Percentiles rank a stretch among this genome's conserved stretches.
Conservation (phyloP, 1,140 invertebrate genomes). For the Frieseomelitta varia region DNA sequence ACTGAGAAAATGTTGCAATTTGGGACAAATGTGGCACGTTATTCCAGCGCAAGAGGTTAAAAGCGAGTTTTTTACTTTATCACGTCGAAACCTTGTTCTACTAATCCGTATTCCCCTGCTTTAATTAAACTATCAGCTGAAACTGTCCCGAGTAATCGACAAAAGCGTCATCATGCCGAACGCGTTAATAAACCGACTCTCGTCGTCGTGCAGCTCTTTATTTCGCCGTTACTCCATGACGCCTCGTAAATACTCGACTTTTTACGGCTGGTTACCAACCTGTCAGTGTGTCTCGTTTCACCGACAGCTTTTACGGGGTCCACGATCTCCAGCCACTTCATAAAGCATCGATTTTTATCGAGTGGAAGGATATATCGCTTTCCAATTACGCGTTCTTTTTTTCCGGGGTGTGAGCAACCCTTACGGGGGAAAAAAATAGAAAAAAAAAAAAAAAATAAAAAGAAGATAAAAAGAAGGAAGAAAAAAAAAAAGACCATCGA, state of each 20-base stretch:
- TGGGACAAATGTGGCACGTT: too few relatives aligned
- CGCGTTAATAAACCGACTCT: not conserved
- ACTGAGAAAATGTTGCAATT: too few relatives aligned
- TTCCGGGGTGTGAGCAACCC: conserved; percentile 37
- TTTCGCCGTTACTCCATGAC: not conserved
- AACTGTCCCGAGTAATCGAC: not conserved
- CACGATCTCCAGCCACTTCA: conserved; percentile 46
- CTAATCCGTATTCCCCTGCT: not conserved
- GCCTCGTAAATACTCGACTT: conserved; percentile 17
- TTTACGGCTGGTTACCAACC: conserved; percentile 38
- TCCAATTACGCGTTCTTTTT: conserved; percentile 65
- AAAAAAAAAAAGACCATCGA: conserved; percentile 22
- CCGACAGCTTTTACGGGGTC: conserved; percentile 37
- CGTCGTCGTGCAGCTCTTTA: not conserved
- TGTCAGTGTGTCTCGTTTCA: conserved; percentile 37
- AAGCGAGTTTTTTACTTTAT: too few relatives aligned
- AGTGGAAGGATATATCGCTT: conserved; percentile 71
- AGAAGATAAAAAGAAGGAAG: conserved; percentile 7
- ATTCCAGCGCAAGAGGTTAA: too few relatives aligned
- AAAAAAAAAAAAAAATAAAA: not conserved
- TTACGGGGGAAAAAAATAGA: not conserved
- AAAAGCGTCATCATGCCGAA: not conserved
- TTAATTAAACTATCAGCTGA: not conserved
- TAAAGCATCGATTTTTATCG: conserved; percentile 67
- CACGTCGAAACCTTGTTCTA: rapidly evolving